Percentiles rank a stretch among this genome's conserved stretches.
Evolutionary conservation across 2,888 invertebrate genomes (phyloP).

Genomic region (Branchipolynoe longqiensis): DNA sequence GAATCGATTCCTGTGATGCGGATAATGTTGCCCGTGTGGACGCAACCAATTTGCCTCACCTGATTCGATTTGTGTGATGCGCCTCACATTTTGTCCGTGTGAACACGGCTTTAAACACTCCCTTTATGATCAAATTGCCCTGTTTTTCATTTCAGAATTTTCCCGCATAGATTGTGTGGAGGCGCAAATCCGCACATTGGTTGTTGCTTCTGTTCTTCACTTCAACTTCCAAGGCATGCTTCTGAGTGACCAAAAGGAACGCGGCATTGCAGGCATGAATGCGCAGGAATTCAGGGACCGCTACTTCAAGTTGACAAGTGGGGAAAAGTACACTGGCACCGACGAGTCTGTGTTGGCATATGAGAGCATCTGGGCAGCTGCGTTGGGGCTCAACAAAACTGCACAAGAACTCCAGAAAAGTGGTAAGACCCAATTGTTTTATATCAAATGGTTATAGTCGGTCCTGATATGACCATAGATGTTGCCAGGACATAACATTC

Average conservation of each 20-base stretch:
- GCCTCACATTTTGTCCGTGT: too few species aligned
- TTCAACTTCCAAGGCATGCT: background rate
- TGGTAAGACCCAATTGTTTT: conserved; percentile 12
- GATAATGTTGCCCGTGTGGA: too few species aligned
- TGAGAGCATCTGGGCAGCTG: conserved; percentile 98
- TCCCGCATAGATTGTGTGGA: background rate
- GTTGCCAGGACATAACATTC: too few species aligned
- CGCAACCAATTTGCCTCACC: too few species aligned
- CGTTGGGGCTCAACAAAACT: conserved; percentile 96
- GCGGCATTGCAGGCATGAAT: conserved; percentile 56
- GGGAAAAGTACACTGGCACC: conserved; percentile 82
- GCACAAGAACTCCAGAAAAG: conserved; percentile 4
- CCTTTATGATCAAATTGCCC: too few species aligned
- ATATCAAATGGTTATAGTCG: background rate
- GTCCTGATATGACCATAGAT: too few species aligned
- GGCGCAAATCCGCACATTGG: background rate
- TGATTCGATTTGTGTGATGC: too few species aligned
- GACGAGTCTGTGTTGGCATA: conserved; percentile 96
- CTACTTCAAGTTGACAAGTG: conserved; percentile 45
- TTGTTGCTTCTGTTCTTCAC: background rate
- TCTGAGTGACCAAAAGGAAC: background rate
- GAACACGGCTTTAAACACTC: background rate
- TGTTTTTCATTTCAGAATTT: background rate
- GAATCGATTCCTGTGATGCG: too few species aligned
- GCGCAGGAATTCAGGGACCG: conserved; percentile 21